Conservation (phyloP, 2,113 vertebrate species). For the Mormyrus lacerda region DNA sequence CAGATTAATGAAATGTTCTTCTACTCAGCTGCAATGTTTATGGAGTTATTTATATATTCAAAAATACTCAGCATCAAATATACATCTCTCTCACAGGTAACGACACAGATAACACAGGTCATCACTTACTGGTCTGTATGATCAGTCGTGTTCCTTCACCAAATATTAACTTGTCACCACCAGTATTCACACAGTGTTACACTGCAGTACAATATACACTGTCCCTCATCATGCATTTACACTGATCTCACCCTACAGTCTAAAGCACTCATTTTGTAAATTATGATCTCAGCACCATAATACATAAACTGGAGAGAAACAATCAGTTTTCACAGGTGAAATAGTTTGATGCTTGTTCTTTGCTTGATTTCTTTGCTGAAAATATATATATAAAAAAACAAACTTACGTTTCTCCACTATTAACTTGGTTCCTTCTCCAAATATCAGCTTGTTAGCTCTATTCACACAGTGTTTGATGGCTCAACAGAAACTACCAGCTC, state of each 20-base stretch:
- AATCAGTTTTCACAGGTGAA: background rate
- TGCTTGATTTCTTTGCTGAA: background rate
- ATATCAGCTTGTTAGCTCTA: background rate
- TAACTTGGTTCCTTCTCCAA: no score
- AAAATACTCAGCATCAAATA: no score
- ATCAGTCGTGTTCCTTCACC: background rate
- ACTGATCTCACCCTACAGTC: no score
- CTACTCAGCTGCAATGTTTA: no score
- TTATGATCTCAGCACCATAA: background rate
- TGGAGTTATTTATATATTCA: no score
- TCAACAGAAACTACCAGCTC: background rate
- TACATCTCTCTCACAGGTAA: background rate
- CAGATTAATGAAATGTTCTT: background rate
- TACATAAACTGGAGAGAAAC: background rate
- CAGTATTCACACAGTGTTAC: conserved; percentile 17
- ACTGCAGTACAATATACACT: background rate
- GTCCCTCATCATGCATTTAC: background rate
- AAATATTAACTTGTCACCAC: background rate
- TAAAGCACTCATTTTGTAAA: background rate
- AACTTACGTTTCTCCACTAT: background rate
- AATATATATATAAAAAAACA: background rate
- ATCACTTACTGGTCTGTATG: conserved; percentile 11
- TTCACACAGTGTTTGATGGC: background rate
- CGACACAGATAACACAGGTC: background rate
- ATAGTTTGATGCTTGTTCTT: no score